Conservation (phyloP, 2,888 invertebrate genomes). For the Dryocosmus kuriphilus region DNA sequence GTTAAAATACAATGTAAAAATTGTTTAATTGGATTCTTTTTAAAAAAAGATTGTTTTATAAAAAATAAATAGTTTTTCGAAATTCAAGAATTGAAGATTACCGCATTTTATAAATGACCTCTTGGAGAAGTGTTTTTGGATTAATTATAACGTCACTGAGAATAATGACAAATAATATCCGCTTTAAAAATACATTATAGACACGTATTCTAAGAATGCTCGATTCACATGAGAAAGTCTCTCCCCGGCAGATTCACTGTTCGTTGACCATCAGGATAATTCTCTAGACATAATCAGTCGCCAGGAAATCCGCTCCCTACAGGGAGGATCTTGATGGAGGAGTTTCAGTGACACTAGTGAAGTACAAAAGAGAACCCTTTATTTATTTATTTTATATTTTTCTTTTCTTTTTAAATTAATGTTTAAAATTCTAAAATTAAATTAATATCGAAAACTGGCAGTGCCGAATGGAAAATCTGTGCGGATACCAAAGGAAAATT, state of each 20-base stretch:
- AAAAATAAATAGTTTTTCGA: too few species aligned
- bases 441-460: neutral
- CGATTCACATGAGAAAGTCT: conserved; percentile 38
- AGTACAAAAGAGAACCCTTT: conserved; percentile 10
- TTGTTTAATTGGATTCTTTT: too few species aligned
- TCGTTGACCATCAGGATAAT: conserved; percentile 40
- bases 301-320: conserved; percentile 30
- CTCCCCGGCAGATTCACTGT: conserved; percentile 37
- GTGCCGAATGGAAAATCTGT: neutral
- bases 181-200: neutral
- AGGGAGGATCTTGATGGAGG: conserved; percentile 25
- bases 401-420: neutral
- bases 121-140: neutral
- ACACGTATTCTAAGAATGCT: conserved; percentile 21
- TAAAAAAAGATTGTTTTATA: too few species aligned
- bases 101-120: too few species aligned
- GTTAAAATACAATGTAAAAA: too few species aligned
- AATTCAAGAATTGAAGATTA: neutral
- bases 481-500: neutral
- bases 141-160: neutral
- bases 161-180: conserved; percentile 26
- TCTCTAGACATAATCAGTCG: conserved; percentile 31
- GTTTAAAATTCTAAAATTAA: neutral
- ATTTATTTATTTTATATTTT: neutral
- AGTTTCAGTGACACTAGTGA: conserved; percentile 19